These are phyloP conservation scores for Scaptomyza montana DNA, from an alignment of 1,140 invertebrate genomes.

Conservation along the genomic window DNA sequence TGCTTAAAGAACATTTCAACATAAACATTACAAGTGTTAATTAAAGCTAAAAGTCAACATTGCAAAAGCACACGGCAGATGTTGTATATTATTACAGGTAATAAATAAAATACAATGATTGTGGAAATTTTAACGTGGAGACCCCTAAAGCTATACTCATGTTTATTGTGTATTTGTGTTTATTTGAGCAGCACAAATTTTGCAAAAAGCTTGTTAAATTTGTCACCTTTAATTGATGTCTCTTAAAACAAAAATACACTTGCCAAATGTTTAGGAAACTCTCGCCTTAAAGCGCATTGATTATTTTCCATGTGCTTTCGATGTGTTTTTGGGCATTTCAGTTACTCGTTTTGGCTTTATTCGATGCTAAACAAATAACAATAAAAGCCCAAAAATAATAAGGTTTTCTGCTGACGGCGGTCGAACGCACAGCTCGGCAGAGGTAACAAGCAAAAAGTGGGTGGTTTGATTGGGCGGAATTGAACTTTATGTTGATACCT, in stretches of 20 bases:
- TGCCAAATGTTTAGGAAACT: neutral
- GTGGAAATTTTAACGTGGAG: neutral
- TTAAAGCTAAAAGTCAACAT: conserved; percentile 1
- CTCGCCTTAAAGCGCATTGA: conserved; percentile 10
- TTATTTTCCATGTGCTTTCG: conserved; percentile 1
- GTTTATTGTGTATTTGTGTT: neutral
- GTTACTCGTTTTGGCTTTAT: conserved; percentile 15
- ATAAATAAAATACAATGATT: neutral
- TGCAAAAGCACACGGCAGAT: neutral
- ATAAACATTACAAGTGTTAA: neutral
- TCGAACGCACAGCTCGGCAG: neutral
- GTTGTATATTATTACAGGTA: neutral
- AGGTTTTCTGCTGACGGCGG: conserved; percentile 61
- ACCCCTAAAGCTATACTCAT: neutral
- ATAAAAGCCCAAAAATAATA: conserved; percentile 78
- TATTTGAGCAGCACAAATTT: neutral
- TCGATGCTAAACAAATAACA: conserved; percentile 73
- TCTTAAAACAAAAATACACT: neutral
- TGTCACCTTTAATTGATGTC: neutral
- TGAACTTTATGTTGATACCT: conserved; percentile 44
- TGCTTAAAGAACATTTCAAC: neutral
- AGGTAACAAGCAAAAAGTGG: neutral
- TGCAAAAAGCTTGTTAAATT: neutral
- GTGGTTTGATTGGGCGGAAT: neutral
- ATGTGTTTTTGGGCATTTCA: conserved; percentile 24